phyloP scores from a whole-genome alignment of 2,888 invertebrate genomes.

The Apamea monoglypha region DNA sequence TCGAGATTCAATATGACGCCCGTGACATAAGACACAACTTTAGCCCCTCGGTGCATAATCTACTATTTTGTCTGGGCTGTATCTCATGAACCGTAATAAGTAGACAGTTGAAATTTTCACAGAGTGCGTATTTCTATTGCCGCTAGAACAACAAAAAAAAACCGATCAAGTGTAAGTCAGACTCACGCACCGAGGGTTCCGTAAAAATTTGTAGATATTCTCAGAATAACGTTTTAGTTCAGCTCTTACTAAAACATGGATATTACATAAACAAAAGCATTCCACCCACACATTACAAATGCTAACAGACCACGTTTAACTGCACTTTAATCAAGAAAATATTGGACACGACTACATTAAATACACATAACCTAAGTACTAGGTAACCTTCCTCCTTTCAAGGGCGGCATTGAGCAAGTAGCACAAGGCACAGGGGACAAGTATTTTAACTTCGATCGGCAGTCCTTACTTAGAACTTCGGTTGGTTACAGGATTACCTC shows the following conservation, averaged over 20 bases:
- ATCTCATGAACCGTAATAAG: no score
- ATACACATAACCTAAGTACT: slow-evolving; percentile 6
- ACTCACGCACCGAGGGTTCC: no score
- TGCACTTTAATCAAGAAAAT: slow-evolving; percentile 48
- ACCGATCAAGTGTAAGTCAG: no score
- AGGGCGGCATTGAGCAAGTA: slow-evolving; percentile 56
- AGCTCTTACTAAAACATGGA: not conserved
- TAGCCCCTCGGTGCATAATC: no score
- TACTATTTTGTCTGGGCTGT: no score
- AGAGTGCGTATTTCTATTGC: no score
- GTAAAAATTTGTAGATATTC: no score
- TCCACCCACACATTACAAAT: not conserved
- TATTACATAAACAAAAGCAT: slow-evolving; percentile 4
- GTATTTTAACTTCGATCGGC: slow-evolving; percentile 32
- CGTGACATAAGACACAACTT: no score
- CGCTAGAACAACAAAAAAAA: no score
- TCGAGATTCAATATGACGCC: no score
- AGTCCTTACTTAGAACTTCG: slow-evolving; percentile 2
- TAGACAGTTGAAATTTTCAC: no score
- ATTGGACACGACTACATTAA: slow-evolving; percentile 15
- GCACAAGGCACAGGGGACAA: slow-evolving; percentile 51
- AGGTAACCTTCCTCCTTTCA: slow-evolving; percentile 39
- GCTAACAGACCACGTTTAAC: slow-evolving; percentile 9
- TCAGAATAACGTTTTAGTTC: not conserved
- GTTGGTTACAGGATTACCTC: not conserved